phyloP scores from a whole-genome alignment of 2,113 vertebrate species.

The Pollachius pollachius region DNA sequence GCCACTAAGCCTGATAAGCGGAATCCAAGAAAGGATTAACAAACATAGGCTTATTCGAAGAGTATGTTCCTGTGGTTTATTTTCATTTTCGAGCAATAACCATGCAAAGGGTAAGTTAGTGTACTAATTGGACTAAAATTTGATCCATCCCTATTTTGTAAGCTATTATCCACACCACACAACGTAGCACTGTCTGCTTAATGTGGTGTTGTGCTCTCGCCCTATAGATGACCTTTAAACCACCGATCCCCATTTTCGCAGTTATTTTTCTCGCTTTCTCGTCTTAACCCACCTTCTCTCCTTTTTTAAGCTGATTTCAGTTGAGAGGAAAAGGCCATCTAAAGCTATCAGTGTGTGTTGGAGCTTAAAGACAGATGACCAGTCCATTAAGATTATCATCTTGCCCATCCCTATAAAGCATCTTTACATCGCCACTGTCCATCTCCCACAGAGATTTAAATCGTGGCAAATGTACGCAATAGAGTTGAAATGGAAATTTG shows the following conservation, averaged over 20 bases:
- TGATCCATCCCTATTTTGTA: background rate
- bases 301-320: slow-evolving; percentile 62
- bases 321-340: slow-evolving; percentile 53
- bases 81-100: too few species aligned
- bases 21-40: background rate
- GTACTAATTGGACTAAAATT: background rate
- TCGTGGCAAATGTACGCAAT: slow-evolving; percentile 46
- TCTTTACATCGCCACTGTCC: slow-evolving; percentile 47
- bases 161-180: background rate
- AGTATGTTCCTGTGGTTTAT: too few species aligned
- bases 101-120: too few species aligned
- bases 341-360: slow-evolving; percentile 42
- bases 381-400: slow-evolving; percentile 70
- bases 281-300: slow-evolving; percentile 6
- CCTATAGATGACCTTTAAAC: background rate
- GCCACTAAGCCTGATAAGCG: background rate
- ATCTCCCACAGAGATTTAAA: slow-evolving; percentile 46
- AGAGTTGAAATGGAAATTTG: background rate
- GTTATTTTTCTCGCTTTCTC: background rate
- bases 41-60: background rate
- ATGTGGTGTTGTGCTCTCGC: background rate
- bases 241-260: background rate
- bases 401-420: slow-evolving; percentile 48
- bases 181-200: background rate
- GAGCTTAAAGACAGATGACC: slow-evolving; percentile 59